Evolutionary conservation across 1,140 invertebrate genomes (phyloP).

Genomic region (Oppia nitens): DNA sequence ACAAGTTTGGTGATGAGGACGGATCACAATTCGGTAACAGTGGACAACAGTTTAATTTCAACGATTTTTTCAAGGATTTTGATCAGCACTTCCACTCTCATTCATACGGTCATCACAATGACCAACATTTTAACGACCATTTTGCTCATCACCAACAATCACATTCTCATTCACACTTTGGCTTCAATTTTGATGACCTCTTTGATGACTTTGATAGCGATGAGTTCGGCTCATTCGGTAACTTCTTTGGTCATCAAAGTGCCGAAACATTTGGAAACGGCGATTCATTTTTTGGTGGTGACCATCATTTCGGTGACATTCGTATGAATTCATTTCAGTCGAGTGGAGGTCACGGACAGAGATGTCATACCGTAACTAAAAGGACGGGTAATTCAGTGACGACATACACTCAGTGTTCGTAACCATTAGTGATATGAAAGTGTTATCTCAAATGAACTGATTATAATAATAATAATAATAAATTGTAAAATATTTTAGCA

Average conservation of each 20-base stretch:
- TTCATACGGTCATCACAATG: slow-evolving; percentile 9
- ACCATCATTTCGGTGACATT: slow-evolving; percentile 11
- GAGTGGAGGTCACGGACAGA: neutral
- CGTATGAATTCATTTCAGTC: neutral
- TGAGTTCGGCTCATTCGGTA: neutral
- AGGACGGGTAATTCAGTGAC: slow-evolving; percentile 30
- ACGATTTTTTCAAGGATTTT: slow-evolving; percentile 27
- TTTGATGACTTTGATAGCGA: slow-evolving; percentile 20
- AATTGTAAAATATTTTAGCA: too few relatives aligned
- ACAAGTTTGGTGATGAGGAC: slow-evolving; percentile 90
- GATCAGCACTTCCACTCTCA: slow-evolving; percentile 20
- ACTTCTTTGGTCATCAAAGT: slow-evolving; percentile 5
- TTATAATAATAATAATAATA: too few relatives aligned
- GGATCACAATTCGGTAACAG: slow-evolving; percentile 12
- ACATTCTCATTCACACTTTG: neutral
- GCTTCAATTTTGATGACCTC: slow-evolving; percentile 22
- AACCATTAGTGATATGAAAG: too few relatives aligned
- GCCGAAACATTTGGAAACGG: slow-evolving; percentile 20
- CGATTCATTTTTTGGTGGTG: slow-evolving; percentile 21
- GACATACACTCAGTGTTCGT: slow-evolving; percentile 30
- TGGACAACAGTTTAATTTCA: slow-evolving; percentile 23
- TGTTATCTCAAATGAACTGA: too few relatives aligned
- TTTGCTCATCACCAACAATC: neutral
- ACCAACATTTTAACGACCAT: slow-evolving; percentile 14
- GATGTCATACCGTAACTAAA: slow-evolving; percentile 29